Evolutionary conservation across 2,888 invertebrate genomes (phyloP), one percentile per base, ranked within the genome.

Genomic region (Linnaemya tessellans): DNA sequence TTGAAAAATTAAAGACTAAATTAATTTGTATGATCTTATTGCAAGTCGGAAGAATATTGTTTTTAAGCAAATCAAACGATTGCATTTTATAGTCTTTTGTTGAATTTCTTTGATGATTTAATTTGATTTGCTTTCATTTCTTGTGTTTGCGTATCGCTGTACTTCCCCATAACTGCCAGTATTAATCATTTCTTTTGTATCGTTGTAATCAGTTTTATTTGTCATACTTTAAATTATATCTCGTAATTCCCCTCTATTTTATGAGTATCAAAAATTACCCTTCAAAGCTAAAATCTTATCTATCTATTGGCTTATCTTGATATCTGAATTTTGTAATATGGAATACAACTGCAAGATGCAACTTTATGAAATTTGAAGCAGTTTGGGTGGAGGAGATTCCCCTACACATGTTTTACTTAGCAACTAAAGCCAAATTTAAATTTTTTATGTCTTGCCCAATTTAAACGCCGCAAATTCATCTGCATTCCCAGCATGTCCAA

Each of bases 71-170:
- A 1, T 49, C 1, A 46, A 25, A 3, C 11, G 15, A 25, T 0
- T 22, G 46, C 49, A 46, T 71, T 73, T 80, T 80, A 73, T 80
- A 80, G 13, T 15, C 13, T 41, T 68, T 51, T 58, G 4, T 15
- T 38, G 0, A 62, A 22, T 35, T 0, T 15, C 13, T 60, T 49
- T 78, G 18, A 0, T 20, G 22, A 13, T n/a, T 49, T 0, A 38
- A 43, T 46, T n/a, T 15, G n/a, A 30, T 20, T 35, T 22, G 3
- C 22, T 22, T n/a, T 62, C 5, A 11, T 22, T 77, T 77, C 30
- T 58, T 77, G 13, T 22, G 13, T 35, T 8, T 35, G 18, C 7
- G 13, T 15, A 3, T 49, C 1, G 20, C 30, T 30, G 68, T 70
- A 54, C 62, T 54, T 79, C n/a, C 62, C 70, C 41, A 22, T 5